Conservation (phyloP, 2,888 invertebrate species). For the Spilarctia lutea region DNA sequence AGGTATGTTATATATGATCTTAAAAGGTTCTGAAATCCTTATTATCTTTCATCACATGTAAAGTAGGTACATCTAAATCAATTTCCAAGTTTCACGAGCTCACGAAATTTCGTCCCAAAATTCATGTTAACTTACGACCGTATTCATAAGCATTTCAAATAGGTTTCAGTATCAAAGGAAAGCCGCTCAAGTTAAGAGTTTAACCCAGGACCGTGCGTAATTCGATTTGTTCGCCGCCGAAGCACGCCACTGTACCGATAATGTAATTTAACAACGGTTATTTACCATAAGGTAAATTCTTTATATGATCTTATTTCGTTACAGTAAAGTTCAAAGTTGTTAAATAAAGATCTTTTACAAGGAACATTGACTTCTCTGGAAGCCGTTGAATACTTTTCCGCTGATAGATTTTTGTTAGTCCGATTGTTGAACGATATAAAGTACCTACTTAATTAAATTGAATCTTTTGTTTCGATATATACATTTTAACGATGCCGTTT, state of each 20-base stretch:
- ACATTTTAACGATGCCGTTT: neutral
- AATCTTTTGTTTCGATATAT: neutral
- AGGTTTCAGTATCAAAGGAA: conserved; percentile 66
- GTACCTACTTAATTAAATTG: neutral
- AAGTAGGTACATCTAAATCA: neutral
- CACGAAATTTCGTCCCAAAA: conserved; percentile 16
- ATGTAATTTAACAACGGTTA: conserved; percentile 58
- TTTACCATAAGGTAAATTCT: conserved; percentile 28
- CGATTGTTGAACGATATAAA: neutral
- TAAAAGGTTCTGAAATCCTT: neutral
- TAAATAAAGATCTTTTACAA: neutral
- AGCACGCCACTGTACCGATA: conserved; percentile 62
- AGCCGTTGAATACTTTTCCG: neutral
- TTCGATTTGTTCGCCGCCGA: conserved; percentile 65
- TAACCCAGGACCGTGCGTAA: conserved; percentile 67
- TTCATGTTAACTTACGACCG: conserved; percentile 33
- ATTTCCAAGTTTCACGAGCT: conserved; percentile 8
- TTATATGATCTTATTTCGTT: conserved; percentile 23
- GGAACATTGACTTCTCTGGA: neutral
- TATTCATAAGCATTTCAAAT: conserved; percentile 57
- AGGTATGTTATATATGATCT: neutral
- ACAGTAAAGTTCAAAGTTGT: neutral
- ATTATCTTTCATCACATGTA: neutral
- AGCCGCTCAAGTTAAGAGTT: conserved; percentile 58
- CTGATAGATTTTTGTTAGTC: neutral